Conservation (phyloP, 2,888 invertebrate genomes). For the Meteorus colon region DNA sequence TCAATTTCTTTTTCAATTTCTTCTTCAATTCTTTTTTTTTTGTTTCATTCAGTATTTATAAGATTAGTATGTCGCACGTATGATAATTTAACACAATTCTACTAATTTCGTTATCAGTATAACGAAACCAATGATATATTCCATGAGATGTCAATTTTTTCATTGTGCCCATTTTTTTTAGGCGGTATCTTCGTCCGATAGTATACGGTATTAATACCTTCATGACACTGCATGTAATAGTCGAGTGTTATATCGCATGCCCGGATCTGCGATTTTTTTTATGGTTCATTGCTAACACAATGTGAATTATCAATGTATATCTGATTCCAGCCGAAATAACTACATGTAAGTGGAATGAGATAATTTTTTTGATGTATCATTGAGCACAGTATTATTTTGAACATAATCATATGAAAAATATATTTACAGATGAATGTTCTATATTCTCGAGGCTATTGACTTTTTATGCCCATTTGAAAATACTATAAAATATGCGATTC, state of each 20-base stretch:
- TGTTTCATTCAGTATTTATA: too few relatives aligned
- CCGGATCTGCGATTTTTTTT: slow-evolving; percentile 8
- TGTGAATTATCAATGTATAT: neutral
- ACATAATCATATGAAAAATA: too few relatives aligned
- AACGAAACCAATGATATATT: too few relatives aligned
- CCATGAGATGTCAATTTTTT: neutral
- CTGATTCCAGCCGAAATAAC: neutral
- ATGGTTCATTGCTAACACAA: slow-evolving; percentile 12
- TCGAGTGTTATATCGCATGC: neutral
- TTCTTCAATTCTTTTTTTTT: too few relatives aligned
- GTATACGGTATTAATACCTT: neutral
- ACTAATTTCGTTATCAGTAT: too few relatives aligned
- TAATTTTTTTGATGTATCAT: neutral
- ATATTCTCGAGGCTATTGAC: slow-evolving; percentile 12
- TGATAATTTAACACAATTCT: too few relatives aligned
- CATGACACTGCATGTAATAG: neutral
- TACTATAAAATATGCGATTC: neutral
- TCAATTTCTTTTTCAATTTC: too few relatives aligned
- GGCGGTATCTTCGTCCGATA: neutral
- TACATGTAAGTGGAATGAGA: neutral
- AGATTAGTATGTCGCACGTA: too few relatives aligned
- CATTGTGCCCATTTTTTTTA: neutral
- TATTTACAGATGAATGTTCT: neutral
- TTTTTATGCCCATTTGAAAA: neutral
- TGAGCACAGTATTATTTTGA: too few relatives aligned